Evolutionary conservation across 2,888 invertebrate genomes (phyloP).

Genomic region (Monoplex corrugatus): DNA sequence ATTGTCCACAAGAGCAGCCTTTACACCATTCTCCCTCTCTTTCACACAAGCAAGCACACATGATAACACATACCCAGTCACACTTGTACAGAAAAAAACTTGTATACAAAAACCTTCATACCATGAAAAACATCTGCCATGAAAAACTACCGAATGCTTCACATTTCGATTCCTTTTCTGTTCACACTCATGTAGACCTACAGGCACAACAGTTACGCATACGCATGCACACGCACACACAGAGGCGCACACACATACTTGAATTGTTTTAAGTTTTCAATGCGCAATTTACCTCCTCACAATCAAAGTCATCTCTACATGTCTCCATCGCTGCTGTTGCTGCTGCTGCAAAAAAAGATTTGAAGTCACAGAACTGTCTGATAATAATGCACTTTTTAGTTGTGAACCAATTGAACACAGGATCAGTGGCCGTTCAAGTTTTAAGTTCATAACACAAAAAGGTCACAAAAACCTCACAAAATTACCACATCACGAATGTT

Average conservation of each 20-base stretch:
- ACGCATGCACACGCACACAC: neutral
- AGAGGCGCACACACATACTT: neutral
- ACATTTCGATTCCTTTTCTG: too few species aligned
- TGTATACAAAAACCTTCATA: too few species aligned
- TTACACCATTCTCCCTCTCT: neutral
- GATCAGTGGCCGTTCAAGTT: conserved; percentile 39
- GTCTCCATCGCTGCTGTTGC: conserved; percentile 22
- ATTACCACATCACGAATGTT: neutral
- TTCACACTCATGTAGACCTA: too few species aligned
- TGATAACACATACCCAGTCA: neutral
- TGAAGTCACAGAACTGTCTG: conserved; percentile 22
- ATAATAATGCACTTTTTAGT: conserved; percentile 43
- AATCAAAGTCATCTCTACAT: neutral
- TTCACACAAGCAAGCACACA: neutral
- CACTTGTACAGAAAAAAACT: neutral
- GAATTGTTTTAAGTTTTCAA: neutral
- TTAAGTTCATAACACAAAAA: conserved; percentile 27
- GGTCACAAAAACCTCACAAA: neutral
- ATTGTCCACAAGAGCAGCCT: neutral
- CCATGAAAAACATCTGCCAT: too few species aligned
- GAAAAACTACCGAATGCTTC: too few species aligned
- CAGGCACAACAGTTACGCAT: neutral
- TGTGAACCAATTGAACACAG: conserved; percentile 43
- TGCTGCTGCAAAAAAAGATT: conserved; percentile 19
- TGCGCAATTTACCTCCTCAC: neutral